Evolutionary conservation across 2,797 vertebrate genomes (phyloP), one percentile per base, ranked within the genome.

Genomic region (Macropodus opercularis): DNA sequence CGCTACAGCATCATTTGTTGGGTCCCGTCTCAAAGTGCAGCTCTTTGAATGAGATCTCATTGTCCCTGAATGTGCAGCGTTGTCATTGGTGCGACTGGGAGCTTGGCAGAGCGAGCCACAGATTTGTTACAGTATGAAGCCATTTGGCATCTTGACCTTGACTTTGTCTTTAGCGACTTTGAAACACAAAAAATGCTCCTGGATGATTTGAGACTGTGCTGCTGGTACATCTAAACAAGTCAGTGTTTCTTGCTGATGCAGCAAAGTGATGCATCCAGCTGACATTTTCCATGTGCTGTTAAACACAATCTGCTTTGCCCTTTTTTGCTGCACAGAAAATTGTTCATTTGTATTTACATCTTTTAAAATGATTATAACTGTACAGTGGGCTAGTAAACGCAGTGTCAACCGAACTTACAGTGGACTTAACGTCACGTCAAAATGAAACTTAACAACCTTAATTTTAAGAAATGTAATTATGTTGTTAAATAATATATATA

Each of bases 41-140:
- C 81, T 72, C 81, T 64, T 44, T 62, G 80, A 84, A 84, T 51
- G 76, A 70, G 75, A 73, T 51, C 71, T 83, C 82, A 73, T 80
- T 40, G 79, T 82, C 74, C 59, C 80, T 67, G 68, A 72, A 77
- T 75, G 70, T 47, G 66, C 60, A 21, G 36, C 26, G 67, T 43
- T 64, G 69, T 74, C 69, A 57, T 18, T 24, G 51, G 63, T 39
- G 63, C 27, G 8, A 35, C 17, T 0, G 34, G 21, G 52, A 29
- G 67, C 65, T 36, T 12, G 8, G 54, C 57, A 31, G 75, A 79
- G 65, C 53, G 5, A 31, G 24, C 1, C 43, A 18, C 55, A 21
- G 23, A 80, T 82, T 72, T 73, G 80, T 72, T 77, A 49, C 50
- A 44, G 47, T 80, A 71, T 56, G 21, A 49, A 46, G 17, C 48